These are phyloP conservation scores for Drosophila koepferae DNA, from an alignment of 2,888 invertebrate genomes.

Conservation along the genomic window DNA sequence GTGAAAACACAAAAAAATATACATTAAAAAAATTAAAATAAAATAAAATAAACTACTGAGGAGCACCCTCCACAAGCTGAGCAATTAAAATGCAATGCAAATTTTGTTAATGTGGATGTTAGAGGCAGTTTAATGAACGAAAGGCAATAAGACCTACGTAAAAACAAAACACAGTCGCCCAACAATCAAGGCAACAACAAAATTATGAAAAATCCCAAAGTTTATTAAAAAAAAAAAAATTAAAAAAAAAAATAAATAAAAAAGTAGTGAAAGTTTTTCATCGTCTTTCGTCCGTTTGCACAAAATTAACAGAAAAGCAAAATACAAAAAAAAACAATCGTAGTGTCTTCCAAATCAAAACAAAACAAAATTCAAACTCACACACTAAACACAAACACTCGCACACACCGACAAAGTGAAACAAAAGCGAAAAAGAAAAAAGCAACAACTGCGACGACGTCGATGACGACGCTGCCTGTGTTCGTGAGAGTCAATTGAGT, in stretches of 20 bases:
- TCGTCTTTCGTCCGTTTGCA: slow-evolving; percentile 61
- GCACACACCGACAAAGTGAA: slow-evolving; percentile 27
- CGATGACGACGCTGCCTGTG: not conserved
- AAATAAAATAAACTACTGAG: slow-evolving; percentile 8
- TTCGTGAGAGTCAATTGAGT: slow-evolving; percentile 29
- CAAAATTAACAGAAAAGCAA: slow-evolving; percentile 75
- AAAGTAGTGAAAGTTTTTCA: slow-evolving; percentile 80
- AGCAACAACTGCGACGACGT: slow-evolving; percentile 13
- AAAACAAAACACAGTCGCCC: slow-evolving; percentile 54
- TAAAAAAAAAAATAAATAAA: slow-evolving; percentile 57
- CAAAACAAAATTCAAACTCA: slow-evolving; percentile 21
- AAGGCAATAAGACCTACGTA: slow-evolving; percentile 13
- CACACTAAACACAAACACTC: slow-evolving; percentile 9
- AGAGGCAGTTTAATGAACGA: slow-evolving; percentile 26
- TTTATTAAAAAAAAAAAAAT: slow-evolving; percentile 69
- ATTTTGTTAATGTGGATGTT: slow-evolving; percentile 61
- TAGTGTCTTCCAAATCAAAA: slow-evolving; percentile 39
- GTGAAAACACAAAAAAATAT: slow-evolving; percentile 18
- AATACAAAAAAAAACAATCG: slow-evolving; percentile 64
- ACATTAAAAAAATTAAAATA: slow-evolving; percentile 2
- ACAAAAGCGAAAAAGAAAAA: slow-evolving; percentile 24
- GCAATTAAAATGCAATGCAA: slow-evolving; percentile 68
- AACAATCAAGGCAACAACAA: slow-evolving; percentile 46
- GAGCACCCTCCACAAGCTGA: slow-evolving; percentile 38
- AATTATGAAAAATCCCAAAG: slow-evolving; percentile 78